A percentile compares a stretch with the other conserved stretches of the same genome.
These are phyloP conservation scores for Charina bottae DNA, from an alignment of 2,113 vertebrate genomes.

Conservation along the genomic window DNA sequence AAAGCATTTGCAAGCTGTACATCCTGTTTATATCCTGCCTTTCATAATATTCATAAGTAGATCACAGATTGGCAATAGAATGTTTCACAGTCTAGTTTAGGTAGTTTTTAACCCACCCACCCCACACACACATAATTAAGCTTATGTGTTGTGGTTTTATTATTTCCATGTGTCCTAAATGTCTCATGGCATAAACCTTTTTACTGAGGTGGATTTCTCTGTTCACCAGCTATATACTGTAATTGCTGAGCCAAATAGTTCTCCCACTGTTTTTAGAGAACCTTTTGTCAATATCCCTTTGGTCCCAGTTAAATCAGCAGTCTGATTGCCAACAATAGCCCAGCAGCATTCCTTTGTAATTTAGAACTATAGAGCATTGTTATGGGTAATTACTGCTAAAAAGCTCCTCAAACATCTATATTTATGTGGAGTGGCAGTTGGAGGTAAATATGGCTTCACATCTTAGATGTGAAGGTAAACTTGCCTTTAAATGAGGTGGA, in stretches of 20 bases:
- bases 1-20: background rate
- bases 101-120: background rate
- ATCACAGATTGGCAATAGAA: background rate
- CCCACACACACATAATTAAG: background rate
- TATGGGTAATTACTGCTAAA: background rate
- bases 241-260: background rate
- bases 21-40: background rate
- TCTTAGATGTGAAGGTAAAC: background rate
- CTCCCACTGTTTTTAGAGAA: background rate
- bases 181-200: background rate
- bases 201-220: background rate
- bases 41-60: background rate
- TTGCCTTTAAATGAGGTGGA: background rate
- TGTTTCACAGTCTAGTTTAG: background rate
- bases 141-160: no score
- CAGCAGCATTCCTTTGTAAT: background rate
- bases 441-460: background rate
- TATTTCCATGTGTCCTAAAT: constrained; percentile 2
- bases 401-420: background rate
- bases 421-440: background rate
- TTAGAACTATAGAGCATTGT: background rate
- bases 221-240: background rate
- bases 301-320: background rate
- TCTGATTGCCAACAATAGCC: background rate
- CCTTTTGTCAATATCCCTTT: background rate